Evolutionary conservation across 1,140 invertebrate species (phyloP).

Genomic region (Tetragonula clypearis): DNA sequence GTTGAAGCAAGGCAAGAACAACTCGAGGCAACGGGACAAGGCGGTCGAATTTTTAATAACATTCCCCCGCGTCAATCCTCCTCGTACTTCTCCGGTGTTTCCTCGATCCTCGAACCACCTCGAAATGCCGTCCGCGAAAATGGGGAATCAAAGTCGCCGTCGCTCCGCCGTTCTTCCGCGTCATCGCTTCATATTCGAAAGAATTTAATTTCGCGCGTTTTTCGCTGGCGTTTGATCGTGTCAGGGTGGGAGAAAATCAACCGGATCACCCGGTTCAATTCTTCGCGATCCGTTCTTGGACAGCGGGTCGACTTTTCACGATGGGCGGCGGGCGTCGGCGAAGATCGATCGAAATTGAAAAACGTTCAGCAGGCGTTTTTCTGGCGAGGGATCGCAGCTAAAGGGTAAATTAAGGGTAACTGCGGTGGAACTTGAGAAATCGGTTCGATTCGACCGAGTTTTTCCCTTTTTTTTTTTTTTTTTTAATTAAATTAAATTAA

Average conservation of each 20-base stretch:
- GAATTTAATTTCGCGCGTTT: conserved; percentile 68
- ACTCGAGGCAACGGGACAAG: background rate
- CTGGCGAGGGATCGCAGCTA: too few relatives aligned
- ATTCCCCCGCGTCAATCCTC: conserved; percentile 35
- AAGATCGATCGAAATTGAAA: background rate
- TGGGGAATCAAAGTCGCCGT: background rate
- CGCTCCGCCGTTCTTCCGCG: background rate
- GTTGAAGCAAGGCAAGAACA: background rate
- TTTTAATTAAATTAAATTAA: too few relatives aligned
- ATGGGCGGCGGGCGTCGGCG: too few relatives aligned
- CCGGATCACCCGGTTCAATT: conserved; percentile 24
- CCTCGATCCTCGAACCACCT: background rate
- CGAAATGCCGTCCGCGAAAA: background rate
- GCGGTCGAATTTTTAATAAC: conserved; percentile 36
- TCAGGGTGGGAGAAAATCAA: conserved; percentile 39
- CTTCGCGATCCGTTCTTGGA: conserved; percentile 9
- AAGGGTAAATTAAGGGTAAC: too few relatives aligned
- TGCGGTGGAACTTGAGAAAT: too few relatives aligned
- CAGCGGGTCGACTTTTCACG: background rate
- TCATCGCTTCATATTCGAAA: conserved; percentile 55
- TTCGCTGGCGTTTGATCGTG: conserved; percentile 16
- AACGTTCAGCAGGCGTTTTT: background rate
- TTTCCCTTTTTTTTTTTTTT: too few relatives aligned
- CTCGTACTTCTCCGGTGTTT: conserved; percentile 7
- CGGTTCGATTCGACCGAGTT: too few relatives aligned